Evolutionary conservation across 2,113 vertebrate genomes (phyloP).

Genomic region (Channa maculata): DNA sequence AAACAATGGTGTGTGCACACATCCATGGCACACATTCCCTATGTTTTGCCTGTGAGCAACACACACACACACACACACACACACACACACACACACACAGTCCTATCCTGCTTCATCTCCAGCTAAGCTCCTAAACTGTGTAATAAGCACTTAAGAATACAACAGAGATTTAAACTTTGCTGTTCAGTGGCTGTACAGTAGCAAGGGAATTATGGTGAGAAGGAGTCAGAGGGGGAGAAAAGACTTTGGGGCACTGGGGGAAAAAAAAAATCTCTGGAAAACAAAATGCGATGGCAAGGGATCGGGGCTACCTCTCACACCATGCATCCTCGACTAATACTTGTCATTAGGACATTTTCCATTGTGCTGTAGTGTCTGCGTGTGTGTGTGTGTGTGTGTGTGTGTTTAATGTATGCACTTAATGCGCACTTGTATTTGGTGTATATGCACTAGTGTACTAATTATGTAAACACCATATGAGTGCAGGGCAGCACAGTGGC

Average conservation of each 20-base stretch:
- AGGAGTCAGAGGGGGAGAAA: constrained; percentile 4
- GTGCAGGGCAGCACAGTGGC: background rate
- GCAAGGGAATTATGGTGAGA: constrained; percentile 23
- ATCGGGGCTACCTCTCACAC: constrained; percentile 22
- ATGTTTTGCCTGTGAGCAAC: constrained; percentile 36
- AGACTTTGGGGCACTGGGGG: background rate
- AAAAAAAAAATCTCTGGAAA: background rate
- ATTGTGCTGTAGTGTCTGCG: constrained; percentile 1
- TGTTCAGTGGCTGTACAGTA: constrained; percentile 44
- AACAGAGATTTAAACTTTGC: constrained; percentile 54
- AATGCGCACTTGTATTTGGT: background rate
- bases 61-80: constrained; percentile 17
- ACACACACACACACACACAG: background rate
- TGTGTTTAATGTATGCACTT: background rate
- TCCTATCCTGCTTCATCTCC: constrained; percentile 28
- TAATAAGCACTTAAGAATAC: constrained; percentile 66
- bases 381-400: background rate
- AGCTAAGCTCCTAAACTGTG: constrained; percentile 53
- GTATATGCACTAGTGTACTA: background rate
- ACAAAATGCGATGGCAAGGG: constrained; percentile 1
- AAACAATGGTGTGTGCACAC: background rate
- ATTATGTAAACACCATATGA: background rate
- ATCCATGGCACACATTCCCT: constrained; percentile 13
- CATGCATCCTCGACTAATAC: constrained; percentile 21
- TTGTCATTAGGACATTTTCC: constrained; percentile 9